These are phyloP conservation scores for Agrilus biguttatus DNA, from an alignment of 2,888 invertebrate species.

Conservation along the genomic window DNA sequence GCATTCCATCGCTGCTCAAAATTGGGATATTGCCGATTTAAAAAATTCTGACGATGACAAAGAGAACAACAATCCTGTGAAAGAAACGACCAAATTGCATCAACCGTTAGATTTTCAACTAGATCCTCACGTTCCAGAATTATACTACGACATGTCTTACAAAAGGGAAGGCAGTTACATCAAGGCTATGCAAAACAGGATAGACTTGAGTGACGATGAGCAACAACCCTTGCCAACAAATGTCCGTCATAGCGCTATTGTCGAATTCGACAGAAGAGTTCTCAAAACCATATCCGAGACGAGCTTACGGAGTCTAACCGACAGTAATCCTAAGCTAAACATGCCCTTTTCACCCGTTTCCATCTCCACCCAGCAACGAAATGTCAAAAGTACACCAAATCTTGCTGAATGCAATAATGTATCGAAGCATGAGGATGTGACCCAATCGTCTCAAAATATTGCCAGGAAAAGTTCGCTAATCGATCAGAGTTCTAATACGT, in stretches of 20 bases:
- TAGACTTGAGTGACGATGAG: constrained; percentile 35
- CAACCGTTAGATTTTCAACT: constrained; percentile 1
- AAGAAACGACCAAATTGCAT: constrained; percentile 9
- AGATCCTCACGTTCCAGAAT: constrained; percentile 11
- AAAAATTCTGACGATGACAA: neutral
- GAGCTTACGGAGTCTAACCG: constrained; percentile 23
- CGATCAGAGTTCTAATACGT: constrained; percentile 26
- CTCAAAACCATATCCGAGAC: constrained; percentile 30
- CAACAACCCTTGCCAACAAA: constrained; percentile 36
- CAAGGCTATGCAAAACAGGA: constrained; percentile 27
- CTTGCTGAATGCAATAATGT: constrained; percentile 23
- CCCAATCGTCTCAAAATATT: constrained; percentile 43
- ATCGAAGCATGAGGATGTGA: constrained; percentile 5
- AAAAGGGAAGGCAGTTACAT: constrained; percentile 28
- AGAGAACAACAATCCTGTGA: constrained; percentile 1
- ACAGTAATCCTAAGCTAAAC: constrained; percentile 13
- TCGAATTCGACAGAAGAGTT: constrained; percentile 25
- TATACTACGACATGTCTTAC: constrained; percentile 12
- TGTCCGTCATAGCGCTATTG: constrained; percentile 30
- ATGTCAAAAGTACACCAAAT: constrained; percentile 46
- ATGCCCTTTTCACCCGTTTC: constrained; percentile 19
- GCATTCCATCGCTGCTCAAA: constrained; percentile 28
- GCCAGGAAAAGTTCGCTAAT: constrained; percentile 37
- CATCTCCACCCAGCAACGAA: constrained; percentile 14
- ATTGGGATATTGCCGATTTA: constrained; percentile 29